phyloP scores from a whole-genome alignment of 92 coral and sea anemone species.

The Plumapathes pennacea region DNA sequence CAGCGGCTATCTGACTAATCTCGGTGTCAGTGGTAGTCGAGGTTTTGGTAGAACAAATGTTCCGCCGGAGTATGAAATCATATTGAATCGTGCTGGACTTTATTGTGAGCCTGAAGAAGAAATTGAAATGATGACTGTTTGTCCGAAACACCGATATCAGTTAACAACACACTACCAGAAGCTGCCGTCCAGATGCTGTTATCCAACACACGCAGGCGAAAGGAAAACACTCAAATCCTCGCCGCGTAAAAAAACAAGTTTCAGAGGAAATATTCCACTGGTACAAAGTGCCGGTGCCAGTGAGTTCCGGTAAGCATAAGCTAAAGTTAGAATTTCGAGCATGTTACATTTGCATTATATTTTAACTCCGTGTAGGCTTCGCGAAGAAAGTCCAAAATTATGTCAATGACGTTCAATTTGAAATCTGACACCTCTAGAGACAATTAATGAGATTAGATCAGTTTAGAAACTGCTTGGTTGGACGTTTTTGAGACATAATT shows the following conservation, averaged over 20 bases:
- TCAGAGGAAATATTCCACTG: slow-evolving; percentile 14
- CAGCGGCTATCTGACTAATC: slow-evolving; percentile 12
- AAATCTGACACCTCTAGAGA: no score
- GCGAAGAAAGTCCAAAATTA: no score
- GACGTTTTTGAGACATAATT: no score
- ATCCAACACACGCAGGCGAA: slow-evolving; percentile 5
- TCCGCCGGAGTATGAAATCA: slow-evolving; percentile 3
- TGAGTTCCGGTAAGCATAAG: slow-evolving; percentile 26
- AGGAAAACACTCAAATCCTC: background rate
- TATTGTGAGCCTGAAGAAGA: slow-evolving; percentile 11
- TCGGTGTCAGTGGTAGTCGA: slow-evolving; percentile 20
- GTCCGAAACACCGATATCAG: slow-evolving; percentile 24
- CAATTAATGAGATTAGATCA: no score
- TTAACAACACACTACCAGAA: slow-evolving; percentile 17
- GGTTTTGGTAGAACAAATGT: slow-evolving; percentile 5
- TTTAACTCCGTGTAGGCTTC: no score
- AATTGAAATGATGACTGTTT: slow-evolving; percentile 1
- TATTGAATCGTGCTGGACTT: slow-evolving; percentile 17
- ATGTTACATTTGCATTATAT: no score
- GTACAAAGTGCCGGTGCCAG: slow-evolving; percentile 12
- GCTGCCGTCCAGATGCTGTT: slow-evolving; percentile 6
- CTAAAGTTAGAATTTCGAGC: no score
- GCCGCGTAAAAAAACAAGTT: slow-evolving; percentile 9
- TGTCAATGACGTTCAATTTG: no score
- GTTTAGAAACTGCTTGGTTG: no score